Evolutionary conservation across 2,113 vertebrate genomes (phyloP).

Genomic region (Phycodurus eques): DNA sequence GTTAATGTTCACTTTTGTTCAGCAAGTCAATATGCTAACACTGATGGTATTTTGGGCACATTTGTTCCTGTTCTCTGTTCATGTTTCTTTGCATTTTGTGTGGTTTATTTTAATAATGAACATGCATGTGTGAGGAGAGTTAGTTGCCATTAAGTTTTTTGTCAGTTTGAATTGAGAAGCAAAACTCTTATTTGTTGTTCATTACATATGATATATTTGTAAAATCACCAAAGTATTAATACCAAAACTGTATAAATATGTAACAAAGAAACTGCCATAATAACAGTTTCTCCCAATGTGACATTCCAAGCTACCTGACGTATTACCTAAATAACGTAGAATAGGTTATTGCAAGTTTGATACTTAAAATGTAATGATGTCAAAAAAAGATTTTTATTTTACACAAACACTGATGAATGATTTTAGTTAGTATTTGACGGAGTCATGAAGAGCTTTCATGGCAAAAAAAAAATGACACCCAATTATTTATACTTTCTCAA

Average conservation of each 20-base stretch:
- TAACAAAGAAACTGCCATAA: constrained; percentile 35
- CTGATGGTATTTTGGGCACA: constrained; percentile 26
- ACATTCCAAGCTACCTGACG: constrained; percentile 50
- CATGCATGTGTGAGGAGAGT: not conserved
- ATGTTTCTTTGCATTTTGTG: constrained; percentile 1
- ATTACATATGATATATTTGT: constrained; percentile 39
- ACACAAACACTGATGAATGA: constrained; percentile 36
- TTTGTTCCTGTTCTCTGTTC: constrained; percentile 6
- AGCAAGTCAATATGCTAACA: constrained; percentile 12
- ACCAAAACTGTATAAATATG: constrained; percentile 56
- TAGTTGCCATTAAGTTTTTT: constrained; percentile 21
- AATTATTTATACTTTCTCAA: constrained; percentile 35
- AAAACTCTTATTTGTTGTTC: constrained; percentile 14
- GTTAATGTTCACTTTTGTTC: constrained; percentile 23
- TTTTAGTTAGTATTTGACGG: constrained; percentile 2
- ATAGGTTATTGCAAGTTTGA: not conserved
- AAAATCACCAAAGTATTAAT: constrained; percentile 69
- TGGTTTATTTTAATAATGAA: constrained; percentile 7
- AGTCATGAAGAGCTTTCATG: constrained; percentile 8
- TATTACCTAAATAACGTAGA: constrained; percentile 7
- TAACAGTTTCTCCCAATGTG: constrained; percentile 51
- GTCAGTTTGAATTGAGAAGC: not conserved
- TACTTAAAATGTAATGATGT: constrained; percentile 5
- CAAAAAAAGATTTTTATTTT: constrained; percentile 20
- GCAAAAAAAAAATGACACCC: not conserved